These are phyloP conservation scores for Micronisus gabar DNA, from an alignment of 2,113 vertebrate species.

Conservation along the genomic window DNA sequence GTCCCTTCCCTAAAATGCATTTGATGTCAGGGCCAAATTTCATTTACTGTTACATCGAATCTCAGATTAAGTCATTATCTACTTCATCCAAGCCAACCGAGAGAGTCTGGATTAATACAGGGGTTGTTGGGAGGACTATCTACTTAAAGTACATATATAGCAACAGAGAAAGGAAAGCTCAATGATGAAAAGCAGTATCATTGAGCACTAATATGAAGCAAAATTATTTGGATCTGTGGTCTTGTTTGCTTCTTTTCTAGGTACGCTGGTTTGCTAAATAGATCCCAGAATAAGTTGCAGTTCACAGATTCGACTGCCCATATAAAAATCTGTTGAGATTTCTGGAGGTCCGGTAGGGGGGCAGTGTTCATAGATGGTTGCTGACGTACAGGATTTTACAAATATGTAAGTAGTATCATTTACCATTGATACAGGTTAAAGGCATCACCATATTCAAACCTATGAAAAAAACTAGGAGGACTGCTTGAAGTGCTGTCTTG, in stretches of 20 bases:
- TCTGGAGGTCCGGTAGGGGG: background rate
- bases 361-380: background rate
- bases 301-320: background rate
- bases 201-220: accelerated
- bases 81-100: background rate
- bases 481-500: background rate
- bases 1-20: background rate
- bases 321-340: background rate
- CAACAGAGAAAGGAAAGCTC: background rate
- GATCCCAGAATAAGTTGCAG: background rate
- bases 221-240: background rate
- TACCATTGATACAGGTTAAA: background rate
- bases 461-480: background rate
- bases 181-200: accelerated
- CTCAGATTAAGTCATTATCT: background rate
- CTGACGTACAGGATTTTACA: background rate
- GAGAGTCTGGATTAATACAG: background rate
- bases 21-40: background rate
- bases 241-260: background rate
- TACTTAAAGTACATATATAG: background rate
- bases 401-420: background rate
- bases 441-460: background rate
- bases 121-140: background rate
- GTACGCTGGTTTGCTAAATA: background rate
- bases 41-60: background rate